A percentile compares a stretch with the other conserved stretches of the same genome.
Evolutionary conservation across 2,113 vertebrate species (phyloP).

Genomic region (Manacus vitellinus): DNA sequence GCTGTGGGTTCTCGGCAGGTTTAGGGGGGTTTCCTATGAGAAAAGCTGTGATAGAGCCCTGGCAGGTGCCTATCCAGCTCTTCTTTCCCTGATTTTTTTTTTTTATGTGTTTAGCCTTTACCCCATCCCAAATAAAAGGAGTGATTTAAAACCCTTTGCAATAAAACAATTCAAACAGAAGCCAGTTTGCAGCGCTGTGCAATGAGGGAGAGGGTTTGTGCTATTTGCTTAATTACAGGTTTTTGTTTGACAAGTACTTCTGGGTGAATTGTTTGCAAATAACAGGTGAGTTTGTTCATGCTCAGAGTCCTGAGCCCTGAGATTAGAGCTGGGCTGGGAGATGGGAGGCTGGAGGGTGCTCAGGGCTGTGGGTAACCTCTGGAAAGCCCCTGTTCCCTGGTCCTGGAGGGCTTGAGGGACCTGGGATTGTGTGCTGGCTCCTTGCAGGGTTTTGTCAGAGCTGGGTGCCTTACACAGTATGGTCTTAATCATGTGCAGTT

Average conservation of each 20-base stretch:
- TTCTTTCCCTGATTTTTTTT: not conserved
- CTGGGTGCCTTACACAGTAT: not conserved
- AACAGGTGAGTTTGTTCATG: constrained; percentile 53
- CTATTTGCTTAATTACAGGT: constrained; percentile 29
- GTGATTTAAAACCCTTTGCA: constrained; percentile 16
- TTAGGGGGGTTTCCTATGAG: constrained; percentile 50
- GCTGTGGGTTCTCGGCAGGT: not conserved
- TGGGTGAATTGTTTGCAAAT: constrained; percentile 52
- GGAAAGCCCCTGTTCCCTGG: not conserved
- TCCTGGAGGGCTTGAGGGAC: not conserved
- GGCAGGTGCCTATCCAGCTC: not conserved
- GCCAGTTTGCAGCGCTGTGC: not conserved
- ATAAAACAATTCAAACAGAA: constrained; percentile 39
- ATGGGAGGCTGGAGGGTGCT: not conserved
- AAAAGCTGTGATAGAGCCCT: not conserved
- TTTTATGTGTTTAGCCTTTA: not conserved
- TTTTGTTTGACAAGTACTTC: constrained; percentile 46
- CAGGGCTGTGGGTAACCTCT: not conserved
- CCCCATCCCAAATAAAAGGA: constrained; percentile 25
- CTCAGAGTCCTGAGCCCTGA: not conserved
- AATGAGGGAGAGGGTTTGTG: not conserved
- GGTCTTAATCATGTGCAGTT: not conserved
- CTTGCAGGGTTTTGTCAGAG: not conserved
- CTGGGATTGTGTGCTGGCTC: not conserved
- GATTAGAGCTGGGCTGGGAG: constrained; percentile 28